Evolutionary conservation across 1,140 invertebrate species (phyloP), one percentile per base, ranked within the genome.

Genomic region (Lordiphosa collinella): DNA sequence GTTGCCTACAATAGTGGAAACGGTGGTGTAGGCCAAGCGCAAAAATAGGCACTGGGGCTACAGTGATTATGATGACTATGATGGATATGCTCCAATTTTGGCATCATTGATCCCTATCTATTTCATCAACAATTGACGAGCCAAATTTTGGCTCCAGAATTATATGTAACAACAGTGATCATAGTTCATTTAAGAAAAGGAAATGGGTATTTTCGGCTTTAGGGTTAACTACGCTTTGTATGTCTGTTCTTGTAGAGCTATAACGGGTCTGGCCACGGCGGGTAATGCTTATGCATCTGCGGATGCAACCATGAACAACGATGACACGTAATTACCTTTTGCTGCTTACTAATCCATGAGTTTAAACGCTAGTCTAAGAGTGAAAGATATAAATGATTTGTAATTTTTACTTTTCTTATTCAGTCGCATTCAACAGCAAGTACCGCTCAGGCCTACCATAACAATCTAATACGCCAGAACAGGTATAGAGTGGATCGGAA

Each of bases 61-160:
- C 40, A 58, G 69, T 29, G 78, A 85, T 29, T 84, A 79, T 16
- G 79, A 79, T 51, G 79, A 75, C 34, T 85, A 65, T 35, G 66
- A 18, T 14, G 63, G 63, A 22, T 66, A 53, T 37, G 64, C 67
- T 3, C 65, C 6, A 53, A 82, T 36, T 73, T 74, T 31, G 84
- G 84, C 35, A 71, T 88, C 36, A 74, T 86, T 18, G 86, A 88
- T 64, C 86, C 86, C 9, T 86, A 84, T 35, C 57, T 73, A 5
- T 88, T 88, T 59, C 86, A 88, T 41, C 86, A 88, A 66, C 80
- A 88, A 55, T 56, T 88, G 62, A 88, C 86, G n/a, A 79, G 62
- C n/a, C 86, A 86, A 13, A 86, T 88, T 37, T 56, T 88, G 51
- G 74, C 86, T 18, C 86, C 86, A 88, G 73, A 75, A 88, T 25